phyloP scores from a whole-genome alignment of 2,113 vertebrate genomes.

The Phyllostomus discolor region DNA sequence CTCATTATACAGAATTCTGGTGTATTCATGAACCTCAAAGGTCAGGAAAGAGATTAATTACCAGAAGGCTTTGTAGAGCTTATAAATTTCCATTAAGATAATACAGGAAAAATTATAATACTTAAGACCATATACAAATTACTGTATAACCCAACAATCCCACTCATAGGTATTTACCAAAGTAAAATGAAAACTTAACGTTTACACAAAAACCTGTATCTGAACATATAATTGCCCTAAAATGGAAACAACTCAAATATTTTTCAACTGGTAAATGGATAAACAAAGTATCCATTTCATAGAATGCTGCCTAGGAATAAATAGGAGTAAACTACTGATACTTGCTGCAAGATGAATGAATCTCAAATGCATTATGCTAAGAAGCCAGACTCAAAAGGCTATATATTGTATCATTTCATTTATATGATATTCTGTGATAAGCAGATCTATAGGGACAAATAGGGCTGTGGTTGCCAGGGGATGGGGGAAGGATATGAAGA shows the following conservation, averaged over 20 bases:
- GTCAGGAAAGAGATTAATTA: background rate
- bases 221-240: background rate
- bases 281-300: background rate
- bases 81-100: conserved; percentile 36
- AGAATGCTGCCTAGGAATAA: background rate
- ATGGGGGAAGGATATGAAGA: background rate
- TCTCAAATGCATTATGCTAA: background rate
- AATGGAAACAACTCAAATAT: background rate
- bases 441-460: background rate
- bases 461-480: background rate
- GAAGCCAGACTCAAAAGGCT: background rate
- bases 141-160: background rate
- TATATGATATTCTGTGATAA: background rate
- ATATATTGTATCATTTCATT: background rate
- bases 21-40: background rate
- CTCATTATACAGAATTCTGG: background rate
- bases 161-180: background rate
- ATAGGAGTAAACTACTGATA: background rate
- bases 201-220: background rate
- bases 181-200: background rate
- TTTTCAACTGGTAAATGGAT: background rate
- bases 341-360: background rate
- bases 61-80: background rate
- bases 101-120: background rate
- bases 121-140: background rate